Base-by-base conservation (phyloP, 2,888 invertebrate species). In the Cosmopolites sordidus region DNA sequence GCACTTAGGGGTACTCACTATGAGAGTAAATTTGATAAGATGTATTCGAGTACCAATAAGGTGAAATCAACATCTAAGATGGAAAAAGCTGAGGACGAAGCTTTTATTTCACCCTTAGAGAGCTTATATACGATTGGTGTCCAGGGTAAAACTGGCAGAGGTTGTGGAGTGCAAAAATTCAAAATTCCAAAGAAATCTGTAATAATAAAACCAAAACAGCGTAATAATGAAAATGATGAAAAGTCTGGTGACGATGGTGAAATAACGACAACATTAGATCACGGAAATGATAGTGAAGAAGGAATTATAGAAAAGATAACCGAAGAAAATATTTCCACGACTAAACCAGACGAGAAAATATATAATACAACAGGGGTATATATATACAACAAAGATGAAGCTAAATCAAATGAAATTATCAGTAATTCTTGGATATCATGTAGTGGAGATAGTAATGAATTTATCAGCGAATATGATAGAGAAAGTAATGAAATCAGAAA, bases 131-230 rank as follows among this genome's bases (percentile, higher is more conserved):
- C 73, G 1, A 67, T 66, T 1, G 70, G 73, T 16, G 73, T 75
- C 14, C 67, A 72, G 43, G 66, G 70, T 1, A 73, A 71, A 56
- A 73, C 73, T 8, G 75, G 75, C 2, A 74, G 75, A 56, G 76
- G 76, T 1, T 75, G 76, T 58, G 76, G 76, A 3, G 60, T 78
- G 12, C 78, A 79, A 53, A 76, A 73, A 16, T 81, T 79, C 54
- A 77, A 76, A 61, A 81, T 81, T 52, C 80, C 81, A 1, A 80
- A 79, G 63, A 59, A 58, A 51, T n/a, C n/a, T n/a, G n/a, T n/a
- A n/a, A n/a, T n/a, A n/a, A n/a, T n/a, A n/a, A n/a, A n/a, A n/a
- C n/a, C n/a, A n/a, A n/a, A n/a, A n/a, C 15, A 3, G 16, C 16
- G 9, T 4, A 40, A 40, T 16, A 33, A 4, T n/a, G 11, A 33